phyloP scores from a whole-genome alignment of 2,888 invertebrate genomes.

The Scaptomyza parva region DNA sequence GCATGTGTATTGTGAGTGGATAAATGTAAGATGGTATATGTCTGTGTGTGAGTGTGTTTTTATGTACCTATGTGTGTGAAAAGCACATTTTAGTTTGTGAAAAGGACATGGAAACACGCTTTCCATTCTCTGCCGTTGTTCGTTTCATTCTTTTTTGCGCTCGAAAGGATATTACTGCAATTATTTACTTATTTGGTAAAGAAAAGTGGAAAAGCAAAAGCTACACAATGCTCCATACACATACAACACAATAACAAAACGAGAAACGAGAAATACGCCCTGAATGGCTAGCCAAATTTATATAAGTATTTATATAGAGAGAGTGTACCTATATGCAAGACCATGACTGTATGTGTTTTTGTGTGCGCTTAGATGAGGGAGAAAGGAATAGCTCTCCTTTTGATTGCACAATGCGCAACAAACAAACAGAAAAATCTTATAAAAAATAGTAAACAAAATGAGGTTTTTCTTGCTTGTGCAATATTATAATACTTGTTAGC shows the following conservation, averaged over 20 bases:
- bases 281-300: slow-evolving; percentile 55
- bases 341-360: slow-evolving; percentile 14
- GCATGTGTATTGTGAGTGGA: slow-evolving; percentile 51
- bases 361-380: slow-evolving; percentile 1
- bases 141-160: slow-evolving; percentile 72
- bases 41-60: slow-evolving; percentile 27
- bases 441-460: slow-evolving; percentile 38
- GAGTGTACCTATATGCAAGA: slow-evolving; percentile 35
- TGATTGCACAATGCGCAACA: slow-evolving; percentile 49
- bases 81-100: slow-evolving; percentile 75
- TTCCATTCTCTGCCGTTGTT: slow-evolving; percentile 72
- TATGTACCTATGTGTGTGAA: slow-evolving; percentile 40
- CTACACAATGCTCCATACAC: slow-evolving; percentile 59
- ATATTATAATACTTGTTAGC: slow-evolving; percentile 23
- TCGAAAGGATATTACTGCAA: slow-evolving; percentile 80
- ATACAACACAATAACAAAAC: slow-evolving; percentile 57
- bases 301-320: slow-evolving; percentile 33
- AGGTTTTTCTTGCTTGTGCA: slow-evolving; percentile 32
- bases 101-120: slow-evolving; percentile 79
- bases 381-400: slow-evolving; percentile 19
- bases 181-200: slow-evolving; percentile 78
- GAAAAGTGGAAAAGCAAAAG: slow-evolving; percentile 68
- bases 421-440: slow-evolving; percentile 9
- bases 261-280: slow-evolving; percentile 39
- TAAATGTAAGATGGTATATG: slow-evolving; percentile 37